These are phyloP conservation scores for Mandrillus leucophaeus DNA, from an alignment of 2,113 vertebrate genomes.

Conservation along the genomic window DNA sequence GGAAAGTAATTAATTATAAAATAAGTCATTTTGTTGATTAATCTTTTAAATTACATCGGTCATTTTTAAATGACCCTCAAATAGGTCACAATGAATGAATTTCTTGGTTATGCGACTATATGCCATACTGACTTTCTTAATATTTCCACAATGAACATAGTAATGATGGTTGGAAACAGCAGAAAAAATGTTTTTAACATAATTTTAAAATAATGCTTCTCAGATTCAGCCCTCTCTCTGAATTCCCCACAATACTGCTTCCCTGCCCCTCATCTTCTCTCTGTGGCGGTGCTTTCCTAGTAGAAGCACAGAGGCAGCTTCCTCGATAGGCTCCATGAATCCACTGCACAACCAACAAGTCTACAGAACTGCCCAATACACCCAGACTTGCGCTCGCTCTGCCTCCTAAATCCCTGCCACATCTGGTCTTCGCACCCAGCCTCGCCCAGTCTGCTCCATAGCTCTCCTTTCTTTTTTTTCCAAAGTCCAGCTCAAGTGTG, in stretches of 20 bases:
- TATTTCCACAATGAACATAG: not conserved
- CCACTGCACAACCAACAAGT: too few relatives aligned
- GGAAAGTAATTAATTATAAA: not conserved
- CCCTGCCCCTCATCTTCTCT: accelerated
- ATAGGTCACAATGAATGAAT: not conserved
- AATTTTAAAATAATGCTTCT: not conserved
- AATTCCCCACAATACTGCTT: not conserved
- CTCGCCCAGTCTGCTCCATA: too few relatives aligned
- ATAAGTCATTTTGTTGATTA: not conserved
- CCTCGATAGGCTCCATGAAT: not conserved
- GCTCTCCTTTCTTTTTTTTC: not conserved
- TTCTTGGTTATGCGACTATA: not conserved
- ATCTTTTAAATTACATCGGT: not conserved
- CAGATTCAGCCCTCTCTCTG: not conserved
- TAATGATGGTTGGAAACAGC: not conserved
- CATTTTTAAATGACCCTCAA: not conserved
- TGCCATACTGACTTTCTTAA: not conserved
- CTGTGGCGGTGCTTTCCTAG: not conserved
- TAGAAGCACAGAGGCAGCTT: not conserved
- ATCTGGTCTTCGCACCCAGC: too few relatives aligned
- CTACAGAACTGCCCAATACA: not conserved
- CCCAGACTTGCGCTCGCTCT: not conserved
- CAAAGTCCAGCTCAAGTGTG: not conserved
- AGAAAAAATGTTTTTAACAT: not conserved
- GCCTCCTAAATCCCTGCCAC: too few relatives aligned